Conservation (phyloP, 2,888 invertebrate genomes). For the Trachelus troglodyta region DNA sequence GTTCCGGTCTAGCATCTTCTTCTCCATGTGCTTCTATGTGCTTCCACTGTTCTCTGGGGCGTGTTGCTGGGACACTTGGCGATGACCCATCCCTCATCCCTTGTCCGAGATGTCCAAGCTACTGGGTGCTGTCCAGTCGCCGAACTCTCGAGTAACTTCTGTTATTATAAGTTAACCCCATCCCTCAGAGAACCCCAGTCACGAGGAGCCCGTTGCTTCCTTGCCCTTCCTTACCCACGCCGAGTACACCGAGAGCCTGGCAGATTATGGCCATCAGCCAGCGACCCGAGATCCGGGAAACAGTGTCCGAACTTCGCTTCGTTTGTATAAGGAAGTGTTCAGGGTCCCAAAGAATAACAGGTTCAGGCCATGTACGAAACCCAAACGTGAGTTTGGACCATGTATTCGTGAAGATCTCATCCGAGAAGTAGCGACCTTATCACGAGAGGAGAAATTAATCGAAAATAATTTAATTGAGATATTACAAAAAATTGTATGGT, state of each 20-base stretch:
- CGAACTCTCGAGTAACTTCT: slow-evolving; percentile 64
- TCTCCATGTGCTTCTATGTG: slow-evolving; percentile 37
- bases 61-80: slow-evolving; percentile 63
- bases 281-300: slow-evolving; percentile 56
- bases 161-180: slow-evolving; percentile 66
- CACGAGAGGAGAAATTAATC: not conserved
- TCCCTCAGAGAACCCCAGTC: slow-evolving; percentile 24
- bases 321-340: slow-evolving; percentile 62
- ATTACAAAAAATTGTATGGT: not conserved
- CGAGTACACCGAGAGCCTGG: slow-evolving; percentile 6
- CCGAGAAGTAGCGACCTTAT: not conserved
- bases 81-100: slow-evolving; percentile 64
- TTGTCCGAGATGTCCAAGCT: slow-evolving; percentile 51
- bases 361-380: slow-evolving; percentile 29
- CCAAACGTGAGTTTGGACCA: not conserved
- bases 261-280: slow-evolving; percentile 66
- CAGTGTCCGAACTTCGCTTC: slow-evolving; percentile 44
- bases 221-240: not conserved
- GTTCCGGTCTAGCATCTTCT: slow-evolving; percentile 51
- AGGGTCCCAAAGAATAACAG: slow-evolving; percentile 62
- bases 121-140: slow-evolving; percentile 59
- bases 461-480: not conserved
- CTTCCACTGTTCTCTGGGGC: slow-evolving; percentile 49
- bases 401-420: not conserved
- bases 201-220: slow-evolving; percentile 10